Evolutionary conservation across 2,113 vertebrate species (phyloP).

Genomic region (Strix uralensis): DNA sequence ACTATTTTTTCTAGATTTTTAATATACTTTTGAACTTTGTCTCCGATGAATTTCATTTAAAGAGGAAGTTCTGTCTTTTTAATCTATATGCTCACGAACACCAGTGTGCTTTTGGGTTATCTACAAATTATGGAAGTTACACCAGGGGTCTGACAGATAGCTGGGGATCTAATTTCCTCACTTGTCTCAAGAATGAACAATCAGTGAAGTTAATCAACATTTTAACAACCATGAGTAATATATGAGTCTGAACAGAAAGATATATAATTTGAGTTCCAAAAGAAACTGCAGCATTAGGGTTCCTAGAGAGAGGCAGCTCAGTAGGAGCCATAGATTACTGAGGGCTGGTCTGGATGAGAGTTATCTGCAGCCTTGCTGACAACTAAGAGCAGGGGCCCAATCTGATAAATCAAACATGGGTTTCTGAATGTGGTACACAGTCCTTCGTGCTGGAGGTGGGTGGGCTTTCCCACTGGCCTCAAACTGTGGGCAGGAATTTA

Average conservation of each 20-base stretch:
- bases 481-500: neutral
- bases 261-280: conserved; percentile 35
- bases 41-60: conserved; percentile 65
- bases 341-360: neutral
- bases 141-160: conserved; percentile 59
- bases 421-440: neutral
- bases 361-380: neutral
- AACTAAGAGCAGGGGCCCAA: neutral
- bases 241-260: conserved; percentile 48
- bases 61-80: conserved; percentile 64
- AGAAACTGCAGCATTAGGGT: neutral
- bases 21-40: conserved; percentile 54
- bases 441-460: neutral
- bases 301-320: conserved; percentile 19
- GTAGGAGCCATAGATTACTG: neutral
- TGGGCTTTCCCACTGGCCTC: neutral
- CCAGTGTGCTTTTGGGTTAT: conserved; percentile 60
- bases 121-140: conserved; percentile 64
- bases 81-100: conserved; percentile 62
- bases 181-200: conserved; percentile 67
- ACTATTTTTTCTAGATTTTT: conserved; percentile 44
- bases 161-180: conserved; percentile 72
- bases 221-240: conserved; percentile 63
- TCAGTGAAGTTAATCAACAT: conserved; percentile 72
- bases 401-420: rapidly evolving